Percentiles rank a stretch among this genome's conserved stretches.
These are phyloP conservation scores for Leucosticte australis DNA, from an alignment of 2,113 vertebrate species.

Conservation along the genomic window DNA sequence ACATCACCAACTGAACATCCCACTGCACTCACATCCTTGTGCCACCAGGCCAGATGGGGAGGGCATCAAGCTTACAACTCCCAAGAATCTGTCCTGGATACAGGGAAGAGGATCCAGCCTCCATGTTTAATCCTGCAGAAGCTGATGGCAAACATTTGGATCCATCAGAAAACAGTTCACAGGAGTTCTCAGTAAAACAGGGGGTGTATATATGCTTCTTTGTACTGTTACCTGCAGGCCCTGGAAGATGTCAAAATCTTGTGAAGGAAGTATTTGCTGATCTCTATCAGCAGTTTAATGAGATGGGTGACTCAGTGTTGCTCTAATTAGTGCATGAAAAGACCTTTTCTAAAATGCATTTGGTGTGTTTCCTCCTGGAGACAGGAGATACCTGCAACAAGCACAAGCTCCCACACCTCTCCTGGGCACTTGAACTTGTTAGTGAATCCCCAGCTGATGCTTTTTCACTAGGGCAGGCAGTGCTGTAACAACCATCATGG, in stretches of 20 bases:
- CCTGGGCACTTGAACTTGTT: not conserved
- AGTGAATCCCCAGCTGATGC: not conserved
- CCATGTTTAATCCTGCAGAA: not conserved
- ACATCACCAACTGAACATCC: not conserved
- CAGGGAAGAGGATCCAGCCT: not conserved
- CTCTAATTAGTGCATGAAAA: conserved; percentile 32
- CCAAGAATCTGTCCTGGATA: not conserved
- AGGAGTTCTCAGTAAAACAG: not conserved
- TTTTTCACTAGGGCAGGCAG: not conserved
- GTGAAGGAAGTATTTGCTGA: conserved; percentile 3
- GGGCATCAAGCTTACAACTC: not conserved
- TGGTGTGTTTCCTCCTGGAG: not conserved
- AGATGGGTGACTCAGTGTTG: conserved; percentile 30
- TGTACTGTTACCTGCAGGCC: not conserved
- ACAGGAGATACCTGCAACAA: not conserved
- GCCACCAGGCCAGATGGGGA: not conserved
- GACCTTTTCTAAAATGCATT: conserved; percentile 30
- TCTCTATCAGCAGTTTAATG: not conserved
- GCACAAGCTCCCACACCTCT: conserved; percentile 10
- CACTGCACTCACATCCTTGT: not conserved
- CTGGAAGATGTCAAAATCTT: not conserved
- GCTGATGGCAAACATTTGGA: not conserved
- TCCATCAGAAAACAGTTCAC: not conserved
- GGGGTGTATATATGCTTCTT: not conserved
- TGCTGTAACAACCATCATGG: not conserved